Conservation (phyloP, 1,140 invertebrate species). For the Drosophila kohkoa region DNA sequence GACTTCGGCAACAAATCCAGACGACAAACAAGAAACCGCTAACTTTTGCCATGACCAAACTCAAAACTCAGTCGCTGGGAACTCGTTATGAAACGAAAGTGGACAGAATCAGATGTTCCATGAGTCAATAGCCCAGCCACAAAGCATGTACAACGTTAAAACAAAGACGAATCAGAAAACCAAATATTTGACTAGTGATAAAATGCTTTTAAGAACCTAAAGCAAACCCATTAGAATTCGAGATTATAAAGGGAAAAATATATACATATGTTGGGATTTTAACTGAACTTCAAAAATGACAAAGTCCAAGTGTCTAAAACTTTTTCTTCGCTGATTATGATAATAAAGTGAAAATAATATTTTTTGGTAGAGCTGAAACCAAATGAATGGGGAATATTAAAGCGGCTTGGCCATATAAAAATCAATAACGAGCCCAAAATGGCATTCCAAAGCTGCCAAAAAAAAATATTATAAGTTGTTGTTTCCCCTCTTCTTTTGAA, state of each 20-base stretch:
- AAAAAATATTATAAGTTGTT: slow-evolving; percentile 7
- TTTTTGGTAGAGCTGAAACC: neutral
- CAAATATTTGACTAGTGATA: slow-evolving; percentile 12
- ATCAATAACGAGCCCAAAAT: slow-evolving; percentile 17
- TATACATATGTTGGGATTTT: neutral
- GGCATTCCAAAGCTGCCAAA: slow-evolving; percentile 26
- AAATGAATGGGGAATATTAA: slow-evolving; percentile 12
- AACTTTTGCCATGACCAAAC: slow-evolving; percentile 47
- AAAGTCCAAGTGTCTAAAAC: neutral
- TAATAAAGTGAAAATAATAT: slow-evolving; percentile 38
- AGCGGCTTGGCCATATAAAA: slow-evolving; percentile 20
- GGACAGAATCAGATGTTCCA: slow-evolving; percentile 17
- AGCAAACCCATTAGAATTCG: neutral
- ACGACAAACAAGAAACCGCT: slow-evolving; percentile 30
- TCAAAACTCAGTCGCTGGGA: slow-evolving; percentile 3
- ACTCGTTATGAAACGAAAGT: slow-evolving; percentile 50
- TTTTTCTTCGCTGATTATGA: slow-evolving; percentile 1
- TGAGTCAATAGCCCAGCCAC: slow-evolving; percentile 12
- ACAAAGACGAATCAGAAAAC: neutral
- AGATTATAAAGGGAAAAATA: slow-evolving; percentile 7
- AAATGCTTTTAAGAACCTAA: slow-evolving; percentile 8
- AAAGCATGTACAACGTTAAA: neutral
- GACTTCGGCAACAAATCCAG: slow-evolving; percentile 14
- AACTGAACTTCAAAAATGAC: neutral
- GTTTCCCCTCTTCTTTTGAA: slow-evolving; percentile 6